Evolutionary conservation across 1,140 invertebrate species (phyloP).

Genomic region (Colletes latitarsis): DNA sequence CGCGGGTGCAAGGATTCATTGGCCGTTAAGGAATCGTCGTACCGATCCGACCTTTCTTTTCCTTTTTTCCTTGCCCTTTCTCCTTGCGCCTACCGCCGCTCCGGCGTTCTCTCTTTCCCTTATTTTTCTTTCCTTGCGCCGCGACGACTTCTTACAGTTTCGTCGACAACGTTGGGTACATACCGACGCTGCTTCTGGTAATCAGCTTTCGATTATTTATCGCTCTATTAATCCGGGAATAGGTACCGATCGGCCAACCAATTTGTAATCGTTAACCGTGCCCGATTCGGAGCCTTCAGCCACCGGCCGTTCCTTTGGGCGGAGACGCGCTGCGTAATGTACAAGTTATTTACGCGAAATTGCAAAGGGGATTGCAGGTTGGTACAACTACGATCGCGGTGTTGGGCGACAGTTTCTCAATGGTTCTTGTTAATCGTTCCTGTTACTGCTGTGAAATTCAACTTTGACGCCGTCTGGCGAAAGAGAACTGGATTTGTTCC

Average conservation of each 20-base stretch:
- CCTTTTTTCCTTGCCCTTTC: neutral
- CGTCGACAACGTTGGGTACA: constrained; percentile 44
- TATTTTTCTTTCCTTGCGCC: constrained; percentile 54
- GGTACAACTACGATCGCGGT: constrained; percentile 37
- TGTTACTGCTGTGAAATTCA: neutral
- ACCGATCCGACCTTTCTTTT: neutral
- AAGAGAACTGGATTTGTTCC: neutral
- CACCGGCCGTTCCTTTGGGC: constrained; percentile 20
- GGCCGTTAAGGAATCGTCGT: constrained; percentile 59
- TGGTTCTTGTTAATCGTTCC: constrained; percentile 40
- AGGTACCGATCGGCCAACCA: constrained; percentile 73
- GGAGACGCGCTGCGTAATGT: constrained; percentile 42
- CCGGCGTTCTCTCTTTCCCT: constrained; percentile 36
- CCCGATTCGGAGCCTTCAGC: constrained; percentile 56
- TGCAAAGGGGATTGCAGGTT: constrained; percentile 50
- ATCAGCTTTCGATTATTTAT: constrained; percentile 80
- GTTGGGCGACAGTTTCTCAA: constrained; percentile 40
- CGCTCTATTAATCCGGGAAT: constrained; percentile 77
- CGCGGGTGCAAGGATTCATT: constrained; percentile 55
- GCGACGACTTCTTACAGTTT: constrained; percentile 19
- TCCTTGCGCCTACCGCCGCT: neutral
- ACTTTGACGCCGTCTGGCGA: neutral
- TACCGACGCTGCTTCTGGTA: constrained; percentile 68
- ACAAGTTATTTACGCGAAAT: constrained; percentile 55
- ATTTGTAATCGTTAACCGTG: constrained; percentile 80